Base-by-base conservation (phyloP, 2,888 invertebrate genomes). In the Lepidocyrtinus sp. region DNA sequence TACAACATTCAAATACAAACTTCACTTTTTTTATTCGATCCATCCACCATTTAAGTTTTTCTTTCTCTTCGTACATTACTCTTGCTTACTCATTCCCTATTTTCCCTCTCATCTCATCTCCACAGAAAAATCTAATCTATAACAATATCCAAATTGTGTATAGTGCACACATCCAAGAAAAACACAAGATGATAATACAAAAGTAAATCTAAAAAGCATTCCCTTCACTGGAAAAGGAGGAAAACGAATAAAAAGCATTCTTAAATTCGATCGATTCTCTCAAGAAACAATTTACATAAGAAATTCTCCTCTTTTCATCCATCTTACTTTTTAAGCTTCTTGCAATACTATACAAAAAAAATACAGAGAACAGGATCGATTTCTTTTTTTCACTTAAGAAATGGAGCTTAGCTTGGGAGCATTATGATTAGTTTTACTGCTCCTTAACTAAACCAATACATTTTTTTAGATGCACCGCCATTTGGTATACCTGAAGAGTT, bases 231-330 rank as follows among this genome's bases (percentile, higher is more conserved):
- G 61, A 80, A 67, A 73, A 78, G 71, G 46, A 79, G 64, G 59
- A 50, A 72, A 75, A 59, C 45, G 79, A 68, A 75, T 75, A 82
- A 83, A 76, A 82, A 79, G 82, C 74, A 83, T 83, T 75, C 82
- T 68, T 79, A 84, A 84, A 84, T 83, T 84, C 85, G 83, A 85
- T 85, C 83, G 83, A 85, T 85, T 84, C 82, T 83, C 83, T 85
- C 85, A 80, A 78, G 81, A 84, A 85, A 84, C 84, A 85, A 85
- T 85, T 85, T 85, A 85, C 85, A 85, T 85, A 85, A 83, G 85
- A 85, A 85, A 85, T 85, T 85, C 85, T 84, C 84, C 79, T 81
- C 67, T 76, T 70, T 79, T 76, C 77, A 73, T 76, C 69, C 70
- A 76, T 76, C 73, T 69, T 75, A 15, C 68, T 78, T 75, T 77